A percentile compares a stretch with the other conserved stretches of the same genome.
These are phyloP conservation scores for Darevskia mixta DNA, from an alignment of 2,797 vertebrate species.

Conservation along the genomic window DNA sequence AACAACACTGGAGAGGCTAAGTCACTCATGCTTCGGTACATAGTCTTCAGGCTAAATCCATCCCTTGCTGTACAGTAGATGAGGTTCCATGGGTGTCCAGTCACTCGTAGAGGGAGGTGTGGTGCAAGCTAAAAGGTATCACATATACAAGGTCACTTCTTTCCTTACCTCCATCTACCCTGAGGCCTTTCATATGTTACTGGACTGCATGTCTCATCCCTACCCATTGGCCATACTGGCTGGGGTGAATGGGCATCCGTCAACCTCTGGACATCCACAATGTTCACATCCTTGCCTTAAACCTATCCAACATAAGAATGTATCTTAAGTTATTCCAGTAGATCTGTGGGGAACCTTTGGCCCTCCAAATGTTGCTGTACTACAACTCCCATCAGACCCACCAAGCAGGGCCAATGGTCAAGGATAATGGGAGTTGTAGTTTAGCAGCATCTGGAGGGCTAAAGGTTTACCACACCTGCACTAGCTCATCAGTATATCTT, in stretches of 20 bases:
- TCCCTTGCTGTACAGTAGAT: conserved; percentile 71
- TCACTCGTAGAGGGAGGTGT: conserved; percentile 69
- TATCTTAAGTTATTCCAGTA: too few relatives aligned
- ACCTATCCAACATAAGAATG: background rate
- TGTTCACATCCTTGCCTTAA: background rate
- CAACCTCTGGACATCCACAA: too few relatives aligned
- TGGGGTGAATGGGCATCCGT: background rate
- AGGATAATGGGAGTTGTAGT: too few relatives aligned
- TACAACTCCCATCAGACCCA: too few relatives aligned
- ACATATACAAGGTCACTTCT: conserved; percentile 13
- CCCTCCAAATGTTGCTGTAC: too few relatives aligned
- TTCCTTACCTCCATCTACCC: background rate
- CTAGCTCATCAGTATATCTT: background rate
- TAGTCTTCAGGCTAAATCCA: conserved; percentile 73
- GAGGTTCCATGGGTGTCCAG: conserved; percentile 65
- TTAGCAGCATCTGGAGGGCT: too few relatives aligned
- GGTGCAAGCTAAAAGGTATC: conserved; percentile 63
- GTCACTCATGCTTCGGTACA: conserved; percentile 75
- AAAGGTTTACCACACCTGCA: background rate
- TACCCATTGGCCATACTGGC: too few relatives aligned
- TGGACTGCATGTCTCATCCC: too few relatives aligned
- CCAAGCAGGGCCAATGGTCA: too few relatives aligned
- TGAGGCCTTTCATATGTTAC: background rate
- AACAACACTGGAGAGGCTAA: conserved; percentile 66
- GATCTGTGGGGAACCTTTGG: too few relatives aligned